These are phyloP conservation scores for Drosophila takahashii DNA, from an alignment of 1,140 invertebrate species.

Conservation along the genomic window DNA sequence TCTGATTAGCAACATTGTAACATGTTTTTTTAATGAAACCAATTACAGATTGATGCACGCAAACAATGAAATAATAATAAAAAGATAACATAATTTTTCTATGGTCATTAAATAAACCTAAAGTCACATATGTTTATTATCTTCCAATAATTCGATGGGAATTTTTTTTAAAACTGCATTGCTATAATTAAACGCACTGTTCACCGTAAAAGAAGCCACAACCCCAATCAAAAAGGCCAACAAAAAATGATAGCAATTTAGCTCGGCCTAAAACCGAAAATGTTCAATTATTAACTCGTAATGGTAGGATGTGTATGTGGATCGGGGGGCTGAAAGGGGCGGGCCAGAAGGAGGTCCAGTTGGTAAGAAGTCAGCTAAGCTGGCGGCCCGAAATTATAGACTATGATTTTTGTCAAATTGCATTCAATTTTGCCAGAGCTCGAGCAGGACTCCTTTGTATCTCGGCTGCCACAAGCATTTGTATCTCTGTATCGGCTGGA, in stretches of 20 bases:
- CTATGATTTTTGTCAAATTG: constrained; percentile 68
- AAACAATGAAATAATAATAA: no score
- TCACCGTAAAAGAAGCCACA: constrained; percentile 12
- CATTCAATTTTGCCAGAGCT: constrained; percentile 50
- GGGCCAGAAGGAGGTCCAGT: constrained; percentile 8
- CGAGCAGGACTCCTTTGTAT: constrained; percentile 29
- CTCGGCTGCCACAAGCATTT: constrained; percentile 37
- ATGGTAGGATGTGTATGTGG: constrained; percentile 36
- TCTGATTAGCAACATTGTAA: no score
- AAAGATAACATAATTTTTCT: no score
- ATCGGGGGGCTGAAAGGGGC: background rate
- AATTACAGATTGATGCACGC: no score
- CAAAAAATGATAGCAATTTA: constrained; percentile 55
- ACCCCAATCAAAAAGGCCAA: constrained; percentile 30
- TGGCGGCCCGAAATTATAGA: constrained; percentile 55
- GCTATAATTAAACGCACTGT: constrained; percentile 5
- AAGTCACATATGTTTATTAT: background rate
- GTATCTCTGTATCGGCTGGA: constrained; percentile 35
- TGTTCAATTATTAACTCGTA: constrained; percentile 73
- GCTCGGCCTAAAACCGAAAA: constrained; percentile 53
- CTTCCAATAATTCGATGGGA: background rate
- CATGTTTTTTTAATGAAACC: no score
- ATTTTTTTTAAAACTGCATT: background rate
- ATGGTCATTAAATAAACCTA: background rate
- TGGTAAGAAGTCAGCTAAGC: constrained; percentile 36